phyloP scores from a whole-genome alignment of 64 coral and sea anemone genomes.

The Porites lutea region DNA sequence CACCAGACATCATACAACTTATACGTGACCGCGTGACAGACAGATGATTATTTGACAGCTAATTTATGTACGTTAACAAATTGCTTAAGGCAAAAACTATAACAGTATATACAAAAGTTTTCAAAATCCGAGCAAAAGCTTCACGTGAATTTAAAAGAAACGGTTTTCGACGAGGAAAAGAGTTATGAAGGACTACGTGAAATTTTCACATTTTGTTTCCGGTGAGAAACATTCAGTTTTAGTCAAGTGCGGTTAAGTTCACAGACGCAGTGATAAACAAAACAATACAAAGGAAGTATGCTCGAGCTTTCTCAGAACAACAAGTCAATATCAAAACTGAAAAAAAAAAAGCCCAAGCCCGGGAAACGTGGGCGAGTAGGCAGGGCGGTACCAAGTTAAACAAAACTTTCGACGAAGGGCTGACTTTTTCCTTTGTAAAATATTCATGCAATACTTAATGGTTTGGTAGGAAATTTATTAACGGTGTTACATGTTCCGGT shows the following conservation, averaged over 20 bases:
- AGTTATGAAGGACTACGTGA: neutral
- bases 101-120: too few relatives aligned
- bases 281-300: neutral
- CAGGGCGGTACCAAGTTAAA: neutral
- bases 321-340: neutral
- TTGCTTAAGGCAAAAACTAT: neutral
- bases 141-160: neutral
- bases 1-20: neutral
- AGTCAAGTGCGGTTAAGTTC: neutral
- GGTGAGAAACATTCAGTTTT: neutral
- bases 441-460: neutral
- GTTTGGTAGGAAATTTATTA: neutral
- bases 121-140: neutral
- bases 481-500: neutral
- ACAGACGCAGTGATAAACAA: neutral
- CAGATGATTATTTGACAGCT: neutral
- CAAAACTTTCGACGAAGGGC: neutral
- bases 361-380: neutral
- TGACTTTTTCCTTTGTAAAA: neutral
- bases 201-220: neutral
- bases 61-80: neutral
- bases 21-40: slow-evolving; percentile 38
- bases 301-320: neutral
- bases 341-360: neutral
- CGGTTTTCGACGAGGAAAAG: neutral